Evolutionary conservation across 2,797 vertebrate species (phyloP).

Genomic region (Pseudomugil tenellus): DNA sequence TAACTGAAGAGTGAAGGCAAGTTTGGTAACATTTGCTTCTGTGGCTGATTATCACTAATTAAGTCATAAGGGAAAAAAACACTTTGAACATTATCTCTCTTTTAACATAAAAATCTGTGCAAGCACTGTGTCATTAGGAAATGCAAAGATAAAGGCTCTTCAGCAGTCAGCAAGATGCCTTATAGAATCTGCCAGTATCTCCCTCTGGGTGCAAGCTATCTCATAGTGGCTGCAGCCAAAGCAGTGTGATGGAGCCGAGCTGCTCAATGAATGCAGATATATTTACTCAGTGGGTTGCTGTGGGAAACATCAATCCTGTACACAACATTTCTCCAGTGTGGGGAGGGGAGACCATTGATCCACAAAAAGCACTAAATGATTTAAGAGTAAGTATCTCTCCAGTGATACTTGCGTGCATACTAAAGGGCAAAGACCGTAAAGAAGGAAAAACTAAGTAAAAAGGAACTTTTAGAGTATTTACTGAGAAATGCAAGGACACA

Average conservation of each 20-base stretch:
- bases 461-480: slow-evolving; percentile 27
- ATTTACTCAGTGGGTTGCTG: slow-evolving; percentile 66
- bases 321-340: slow-evolving; percentile 54
- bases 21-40: slow-evolving; percentile 58
- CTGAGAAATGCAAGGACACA: neutral
- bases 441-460: slow-evolving; percentile 23
- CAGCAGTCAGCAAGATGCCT: slow-evolving; percentile 69
- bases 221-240: slow-evolving; percentile 60
- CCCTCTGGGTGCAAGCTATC: slow-evolving; percentile 68
- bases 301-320: slow-evolving; percentile 70
- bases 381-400: slow-evolving; percentile 67
- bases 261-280: slow-evolving; percentile 74
- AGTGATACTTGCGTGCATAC: slow-evolving; percentile 32
- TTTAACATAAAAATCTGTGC: slow-evolving; percentile 61
- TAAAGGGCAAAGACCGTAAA: slow-evolving; percentile 49
- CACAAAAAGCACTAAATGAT: slow-evolving; percentile 71
- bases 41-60: slow-evolving; percentile 71
- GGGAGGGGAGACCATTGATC: slow-evolving; percentile 60
- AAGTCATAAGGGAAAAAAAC: slow-evolving; percentile 65
- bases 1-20: slow-evolving; percentile 45
- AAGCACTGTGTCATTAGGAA: slow-evolving; percentile 57
- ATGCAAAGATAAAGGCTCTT: slow-evolving; percentile 71
- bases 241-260: slow-evolving; percentile 61
- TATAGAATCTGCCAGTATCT: slow-evolving; percentile 66
- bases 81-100: slow-evolving; percentile 74